Conservation (phyloP, 2,888 invertebrate species). For the Erebia ligea region DNA sequence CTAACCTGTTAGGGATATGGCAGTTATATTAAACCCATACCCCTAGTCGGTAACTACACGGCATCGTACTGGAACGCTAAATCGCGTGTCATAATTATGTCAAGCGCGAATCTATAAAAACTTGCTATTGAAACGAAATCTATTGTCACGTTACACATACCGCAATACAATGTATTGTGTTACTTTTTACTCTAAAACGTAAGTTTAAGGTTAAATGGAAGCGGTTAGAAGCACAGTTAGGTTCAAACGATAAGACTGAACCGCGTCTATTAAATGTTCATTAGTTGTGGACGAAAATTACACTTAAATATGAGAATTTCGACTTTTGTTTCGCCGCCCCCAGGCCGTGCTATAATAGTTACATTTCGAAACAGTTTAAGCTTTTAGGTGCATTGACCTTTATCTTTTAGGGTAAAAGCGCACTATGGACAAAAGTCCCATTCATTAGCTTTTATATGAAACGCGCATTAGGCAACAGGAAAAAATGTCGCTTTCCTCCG, state of each 20-base stretch:
- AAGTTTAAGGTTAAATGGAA: conserved; percentile 26
- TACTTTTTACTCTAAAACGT: background rate
- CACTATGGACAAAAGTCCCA: too few species aligned
- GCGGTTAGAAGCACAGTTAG: conserved; percentile 35
- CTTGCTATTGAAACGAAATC: background rate
- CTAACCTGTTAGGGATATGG: too few species aligned
- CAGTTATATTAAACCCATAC: too few species aligned
- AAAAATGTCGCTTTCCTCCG: too few species aligned
- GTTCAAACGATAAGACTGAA: conserved; percentile 55
- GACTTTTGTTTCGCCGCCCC: conserved; percentile 36
- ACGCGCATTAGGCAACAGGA: too few species aligned
- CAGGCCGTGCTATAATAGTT: conserved; percentile 33
- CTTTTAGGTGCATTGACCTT: conserved; percentile 26
- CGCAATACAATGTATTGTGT: background rate
- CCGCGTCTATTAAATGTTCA: conserved; percentile 65
- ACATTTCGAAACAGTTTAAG: conserved; percentile 37
- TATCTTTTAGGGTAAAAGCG: background rate
- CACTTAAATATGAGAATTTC: conserved; percentile 65
- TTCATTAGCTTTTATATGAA: too few species aligned
- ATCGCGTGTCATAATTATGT: too few species aligned
- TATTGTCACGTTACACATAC: background rate
- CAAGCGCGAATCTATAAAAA: background rate
- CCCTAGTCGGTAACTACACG: too few species aligned
- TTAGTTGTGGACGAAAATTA: conserved; percentile 60
- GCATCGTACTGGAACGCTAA: too few species aligned